Evolutionary conservation across 2,113 vertebrate genomes (phyloP), one percentile per base, ranked within the genome.

Genomic region (Coregonus clupeaformis): DNA sequence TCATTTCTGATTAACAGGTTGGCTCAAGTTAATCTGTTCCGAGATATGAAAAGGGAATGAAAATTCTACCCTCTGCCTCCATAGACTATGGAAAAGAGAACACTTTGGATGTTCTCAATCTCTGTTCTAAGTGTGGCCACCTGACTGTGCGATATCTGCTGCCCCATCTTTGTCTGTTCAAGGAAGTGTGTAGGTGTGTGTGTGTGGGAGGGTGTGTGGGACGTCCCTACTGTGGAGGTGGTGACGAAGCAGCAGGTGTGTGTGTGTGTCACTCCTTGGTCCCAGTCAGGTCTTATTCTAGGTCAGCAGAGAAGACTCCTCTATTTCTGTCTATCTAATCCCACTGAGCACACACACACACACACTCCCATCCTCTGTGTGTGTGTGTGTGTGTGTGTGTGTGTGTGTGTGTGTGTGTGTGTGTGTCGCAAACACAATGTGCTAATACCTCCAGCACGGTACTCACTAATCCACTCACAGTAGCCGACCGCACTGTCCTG

Each of bases 321-420:
- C 92, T 92, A 90, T 91, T 92, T 92, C 79, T 75, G 87, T 84
- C 84, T 76, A 65, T 62, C 5, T 93, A 93, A 93, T 93, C 92
- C 78, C 67, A 22, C 22, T 60, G 49, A 25, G 49, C 49, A 49
- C 64, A 63, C 16, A 82, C 83, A 45, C n/a, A 45, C 42, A 45
- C 42, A 45, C 42, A 45, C 42, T 9, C 42, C 12, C 59, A 63
- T 3, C 13, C 59, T 20, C 60, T 20, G 3, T 20, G 14, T 20
- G n/a, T 12, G n/a, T n/a, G n/a, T n/a, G n/a, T n/a, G n/a, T n/a
- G n/a, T n/a, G n/a, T n/a, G n/a, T n/a, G n/a, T n/a, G n/a, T n/a
- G n/a, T n/a, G n/a, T n/a, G n/a, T n/a, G n/a, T n/a, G n/a, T n/a
- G n/a, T n/a, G n/a, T n/a, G n/a, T n/a, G n/a, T n/a, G 25, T 73